Evolutionary conservation across 2,797 vertebrate species (phyloP).

Genomic region (Phrynocephalus forsythii): DNA sequence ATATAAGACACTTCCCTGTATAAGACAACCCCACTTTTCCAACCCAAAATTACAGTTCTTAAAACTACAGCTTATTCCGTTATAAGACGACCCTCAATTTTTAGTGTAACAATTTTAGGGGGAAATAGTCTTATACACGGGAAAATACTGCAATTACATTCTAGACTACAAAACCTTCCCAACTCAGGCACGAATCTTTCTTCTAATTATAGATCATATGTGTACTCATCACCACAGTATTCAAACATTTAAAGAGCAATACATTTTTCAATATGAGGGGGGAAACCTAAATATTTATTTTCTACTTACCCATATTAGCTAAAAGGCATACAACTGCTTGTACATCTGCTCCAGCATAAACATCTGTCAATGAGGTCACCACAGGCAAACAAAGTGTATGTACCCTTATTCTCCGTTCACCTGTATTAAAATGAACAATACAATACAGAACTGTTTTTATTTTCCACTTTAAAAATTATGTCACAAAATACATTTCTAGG

Average conservation of each 20-base stretch:
- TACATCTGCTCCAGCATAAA: slow-evolving; percentile 93
- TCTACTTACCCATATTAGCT: slow-evolving; percentile 94
- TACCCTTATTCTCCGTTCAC: slow-evolving; percentile 94
- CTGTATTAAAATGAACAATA: slow-evolving; percentile 70
- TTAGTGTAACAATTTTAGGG: too few species aligned
- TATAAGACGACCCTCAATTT: too few species aligned
- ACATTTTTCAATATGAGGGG: neutral
- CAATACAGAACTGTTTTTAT: neutral
- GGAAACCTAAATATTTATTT: neutral
- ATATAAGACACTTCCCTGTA: too few species aligned
- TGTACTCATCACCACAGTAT: too few species aligned
- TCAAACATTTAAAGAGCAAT: neutral
- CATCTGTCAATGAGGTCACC: slow-evolving; percentile 90
- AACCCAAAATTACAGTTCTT: too few species aligned
- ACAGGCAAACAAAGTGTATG: slow-evolving; percentile 96
- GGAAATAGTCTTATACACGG: too few species aligned
- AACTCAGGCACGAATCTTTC: neutral
- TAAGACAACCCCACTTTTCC: too few species aligned
- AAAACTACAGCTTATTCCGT: too few species aligned
- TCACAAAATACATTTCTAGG: neutral
- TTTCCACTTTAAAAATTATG: neutral
- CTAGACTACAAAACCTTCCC: neutral
- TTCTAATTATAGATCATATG: neutral
- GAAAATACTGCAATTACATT: neutral
- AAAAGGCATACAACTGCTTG: slow-evolving; percentile 93